Base-by-base conservation (phyloP, 2,888 invertebrate species). In the Nipponacmea schrenckii region DNA sequence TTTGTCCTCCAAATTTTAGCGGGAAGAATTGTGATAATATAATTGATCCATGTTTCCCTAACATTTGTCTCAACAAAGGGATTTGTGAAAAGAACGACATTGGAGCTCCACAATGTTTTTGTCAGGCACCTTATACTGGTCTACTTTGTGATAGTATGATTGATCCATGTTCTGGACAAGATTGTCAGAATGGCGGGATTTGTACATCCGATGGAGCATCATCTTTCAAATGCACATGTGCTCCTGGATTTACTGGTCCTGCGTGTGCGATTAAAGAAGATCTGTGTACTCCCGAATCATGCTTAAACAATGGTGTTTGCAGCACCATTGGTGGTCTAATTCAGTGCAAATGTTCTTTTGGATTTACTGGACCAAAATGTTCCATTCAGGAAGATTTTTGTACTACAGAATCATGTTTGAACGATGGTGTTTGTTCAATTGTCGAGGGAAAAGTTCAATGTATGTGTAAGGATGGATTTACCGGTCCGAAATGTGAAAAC, bases 301-400 rank as follows among this genome's bases (percentile, higher is more conserved):
- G 56, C 20, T 24, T 14, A 24, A 24, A 56, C 20, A 56, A 56
- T 56, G 56, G 20, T 56, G 14, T 24, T 0, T 56, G 62, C 26
- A 39, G 39, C 39, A 39, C 39, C 7, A 10, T 39, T 5, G 39
- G 10, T 12, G 56, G 20, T 10, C 8, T 8, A 2, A 24, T 44
- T 64, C 31, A 10, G 2, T 76, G 75, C 45, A 44, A 31, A 20
- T 73, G 73, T 44, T 20, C 67, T 17, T 39, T 65, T 7, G 45
- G 56, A 8, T 70, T 56, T 48, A 68, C 66, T 39, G 75, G 75
- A 64, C 24, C 50, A 2, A 27, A 14, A 15, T 76, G 75, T 17
- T 44, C 71, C 31, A 66, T 39, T 39, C 39, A 31, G 27, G 44
- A 65, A 20, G 74, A 74, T 20, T 68, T 71, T 56, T 56, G 56